Evolutionary conservation across 2,888 invertebrate species (phyloP).

Genomic region (Heliconius charithonia): DNA sequence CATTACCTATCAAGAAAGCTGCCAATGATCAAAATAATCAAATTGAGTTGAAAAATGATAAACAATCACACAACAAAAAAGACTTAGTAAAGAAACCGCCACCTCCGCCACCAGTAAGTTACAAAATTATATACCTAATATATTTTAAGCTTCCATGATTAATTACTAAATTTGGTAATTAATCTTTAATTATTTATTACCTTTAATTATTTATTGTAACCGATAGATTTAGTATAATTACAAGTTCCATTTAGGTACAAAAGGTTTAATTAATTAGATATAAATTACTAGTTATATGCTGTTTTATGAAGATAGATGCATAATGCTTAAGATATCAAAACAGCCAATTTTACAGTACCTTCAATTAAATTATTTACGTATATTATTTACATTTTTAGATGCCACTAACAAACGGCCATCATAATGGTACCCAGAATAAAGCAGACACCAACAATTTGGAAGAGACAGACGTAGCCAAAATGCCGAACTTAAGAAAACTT

Average conservation of each 20-base stretch:
- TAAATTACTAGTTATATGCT: background rate
- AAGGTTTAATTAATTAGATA: conserved; percentile 1
- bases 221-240: background rate
- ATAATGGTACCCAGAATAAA: conserved; percentile 64
- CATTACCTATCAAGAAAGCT: conserved; percentile 64
- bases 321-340: background rate
- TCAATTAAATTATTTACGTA: background rate
- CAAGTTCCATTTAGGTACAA: background rate
- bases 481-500: conserved; percentile 65
- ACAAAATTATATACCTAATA: background rate
- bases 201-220: background rate
- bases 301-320: background rate
- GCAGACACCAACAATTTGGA: conserved; percentile 51
- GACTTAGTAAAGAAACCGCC: conserved; percentile 73
- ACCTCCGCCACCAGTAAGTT: conserved; percentile 85
- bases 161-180: background rate
- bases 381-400: conserved; percentile 60
- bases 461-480: conserved; percentile 58
- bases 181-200: background rate
- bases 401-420: conserved; percentile 68
- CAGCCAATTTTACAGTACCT: background rate
- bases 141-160: background rate
- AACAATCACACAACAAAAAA: conserved; percentile 49
- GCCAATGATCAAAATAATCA: conserved; percentile 48
- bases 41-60: conserved; percentile 52